Evolutionary conservation across 1,140 invertebrate species (phyloP), one percentile per base, ranked within the genome.

Genomic region (Eubasilissa regina): DNA sequence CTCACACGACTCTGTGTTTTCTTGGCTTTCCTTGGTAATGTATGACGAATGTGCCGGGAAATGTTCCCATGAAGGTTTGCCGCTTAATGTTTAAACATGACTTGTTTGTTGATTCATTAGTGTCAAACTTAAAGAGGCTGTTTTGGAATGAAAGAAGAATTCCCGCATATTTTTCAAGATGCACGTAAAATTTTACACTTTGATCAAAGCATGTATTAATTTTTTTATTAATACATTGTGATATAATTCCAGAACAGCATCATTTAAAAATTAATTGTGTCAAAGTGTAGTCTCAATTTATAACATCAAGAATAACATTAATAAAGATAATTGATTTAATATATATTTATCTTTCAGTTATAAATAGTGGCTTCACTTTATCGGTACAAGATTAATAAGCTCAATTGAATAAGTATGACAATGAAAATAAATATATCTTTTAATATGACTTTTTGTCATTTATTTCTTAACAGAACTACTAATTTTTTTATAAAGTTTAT

Each of bases 1-100:
- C 45, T 12, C 47, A 51, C 17, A 70, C 47, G 19, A 17, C 13
- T 70, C 45, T 70, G 45, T 70, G 47, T 25, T 35, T 45, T 78
- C 44, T 77, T 77, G 58, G 75, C 75, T 77, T 77, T 66, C 47
- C 77, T 64, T 62, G 47, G 21, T 78, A 64, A 73, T 74, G 68
- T 79, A 66, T 82, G 81, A 72, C 62, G 81, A 82, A 79, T 82
- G 81, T 72, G 75, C 78, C 78, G 68, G 68, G 78, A 74, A 77
- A 55, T 44, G 43, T 55, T 66, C 74, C 76, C 25, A 70, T 44
- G 43, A 58, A 81, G 77, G 81, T 82, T 82, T 82, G 77, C 80
- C 58, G 81, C 81, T 82, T 82, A 77, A 53, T 79, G 75, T 82
- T 75, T 76, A 19, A 51, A 70, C 35, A 55, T 55, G 70, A 74